Conservation (phyloP, 2,797 vertebrate species). For the Tolypeutes matacus region DNA sequence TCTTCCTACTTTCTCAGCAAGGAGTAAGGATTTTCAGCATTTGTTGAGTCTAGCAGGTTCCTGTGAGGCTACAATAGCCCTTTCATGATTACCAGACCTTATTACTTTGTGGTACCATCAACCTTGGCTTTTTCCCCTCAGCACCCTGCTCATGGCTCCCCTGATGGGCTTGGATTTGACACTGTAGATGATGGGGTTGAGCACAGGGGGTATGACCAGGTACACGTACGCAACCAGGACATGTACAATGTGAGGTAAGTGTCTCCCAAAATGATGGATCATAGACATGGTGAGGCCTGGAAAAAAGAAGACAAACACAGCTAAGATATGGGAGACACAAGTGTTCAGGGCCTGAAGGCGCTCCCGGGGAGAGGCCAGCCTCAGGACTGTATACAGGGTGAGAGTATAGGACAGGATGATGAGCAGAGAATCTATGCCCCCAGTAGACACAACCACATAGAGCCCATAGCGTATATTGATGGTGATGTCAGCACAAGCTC, state of each 20-base stretch:
- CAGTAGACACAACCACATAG: background rate
- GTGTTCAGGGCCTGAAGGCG: conserved; percentile 9
- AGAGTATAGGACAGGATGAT: conserved; percentile 28
- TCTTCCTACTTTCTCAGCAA: background rate
- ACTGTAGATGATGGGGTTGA: conserved; percentile 62
- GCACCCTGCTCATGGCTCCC: conserved; percentile 34
- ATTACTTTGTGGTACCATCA: background rate
- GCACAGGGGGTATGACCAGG: conserved; percentile 48
- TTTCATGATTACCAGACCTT: background rate
- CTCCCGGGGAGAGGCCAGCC: background rate
- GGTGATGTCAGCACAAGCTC: conserved; percentile 22
- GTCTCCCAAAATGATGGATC: conserved; percentile 30
- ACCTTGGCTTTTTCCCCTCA: background rate
- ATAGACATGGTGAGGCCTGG: conserved; percentile 43
- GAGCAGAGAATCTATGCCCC: background rate
- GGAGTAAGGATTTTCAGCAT: background rate
- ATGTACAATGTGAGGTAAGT: conserved; percentile 47
- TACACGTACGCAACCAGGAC: conserved; percentile 58
- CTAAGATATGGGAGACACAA: background rate
- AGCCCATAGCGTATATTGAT: conserved; percentile 49
- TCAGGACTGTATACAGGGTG: background rate
- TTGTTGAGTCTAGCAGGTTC: background rate
- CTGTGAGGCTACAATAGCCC: background rate
- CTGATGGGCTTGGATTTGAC: conserved; percentile 76
- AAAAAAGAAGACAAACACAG: conserved; percentile 22